Percentiles rank a stretch among this genome's conserved stretches.
These are phyloP conservation scores for Scaptomyza caliginosa DNA, from an alignment of 2,888 invertebrate species.

Conservation along the genomic window DNA sequence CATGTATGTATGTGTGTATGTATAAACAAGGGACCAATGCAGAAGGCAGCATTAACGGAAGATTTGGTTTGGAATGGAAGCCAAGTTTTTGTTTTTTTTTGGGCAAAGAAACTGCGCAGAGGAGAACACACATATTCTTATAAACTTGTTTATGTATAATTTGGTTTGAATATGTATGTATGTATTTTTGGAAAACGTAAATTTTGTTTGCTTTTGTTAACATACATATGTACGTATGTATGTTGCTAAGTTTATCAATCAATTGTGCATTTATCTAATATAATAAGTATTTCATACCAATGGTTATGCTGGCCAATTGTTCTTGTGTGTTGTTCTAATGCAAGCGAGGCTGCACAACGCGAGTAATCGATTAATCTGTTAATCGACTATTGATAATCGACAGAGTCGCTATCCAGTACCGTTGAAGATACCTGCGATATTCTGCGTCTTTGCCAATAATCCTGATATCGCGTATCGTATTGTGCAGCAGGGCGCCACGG, in stretches of 20 bases:
- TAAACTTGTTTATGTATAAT: slow-evolving; percentile 24
- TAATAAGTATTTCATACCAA: slow-evolving; percentile 49
- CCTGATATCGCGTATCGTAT: slow-evolving; percentile 77
- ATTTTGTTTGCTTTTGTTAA: slow-evolving; percentile 26
- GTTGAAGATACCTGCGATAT: slow-evolving; percentile 82
- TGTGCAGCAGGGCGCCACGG: slow-evolving; percentile 82
- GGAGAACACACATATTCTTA: slow-evolving; percentile 15
- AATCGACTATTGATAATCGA: slow-evolving; percentile 77
- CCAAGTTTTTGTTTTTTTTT: slow-evolving; percentile 27
- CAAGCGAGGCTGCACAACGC: slow-evolving; percentile 51
- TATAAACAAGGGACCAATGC: slow-evolving; percentile 36
- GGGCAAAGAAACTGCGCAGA: slow-evolving; percentile 30
- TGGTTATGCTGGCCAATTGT: slow-evolving; percentile 62
- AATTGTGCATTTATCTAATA: slow-evolving; percentile 68
- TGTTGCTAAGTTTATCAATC: slow-evolving; percentile 20
- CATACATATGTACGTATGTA: not conserved
- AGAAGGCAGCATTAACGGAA: slow-evolving; percentile 58
- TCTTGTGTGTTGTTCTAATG: slow-evolving; percentile 38
- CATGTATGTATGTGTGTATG: too few relatives aligned
- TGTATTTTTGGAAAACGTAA: slow-evolving; percentile 37
- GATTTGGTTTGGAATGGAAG: slow-evolving; percentile 59
- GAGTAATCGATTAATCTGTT: not conserved
- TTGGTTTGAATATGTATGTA: slow-evolving; percentile 25
- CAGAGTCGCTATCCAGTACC: slow-evolving; percentile 82
- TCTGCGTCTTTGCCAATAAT: slow-evolving; percentile 81